Evolutionary conservation across 2,797 vertebrate species (phyloP), one percentile per base, ranked within the genome.

Genomic region (Lindbergichthys nudifrons): DNA sequence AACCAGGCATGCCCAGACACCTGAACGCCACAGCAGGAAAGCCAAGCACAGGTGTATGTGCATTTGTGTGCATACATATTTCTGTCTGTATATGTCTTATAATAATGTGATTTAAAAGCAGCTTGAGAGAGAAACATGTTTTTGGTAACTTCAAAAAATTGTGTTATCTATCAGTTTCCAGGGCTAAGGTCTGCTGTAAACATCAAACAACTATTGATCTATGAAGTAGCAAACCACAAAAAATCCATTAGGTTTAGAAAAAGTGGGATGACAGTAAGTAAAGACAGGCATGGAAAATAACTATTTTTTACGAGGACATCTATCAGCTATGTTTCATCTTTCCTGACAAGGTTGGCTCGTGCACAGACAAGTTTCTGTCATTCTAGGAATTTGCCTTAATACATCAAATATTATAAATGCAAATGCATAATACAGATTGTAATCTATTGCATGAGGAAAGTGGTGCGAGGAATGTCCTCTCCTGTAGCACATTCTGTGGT

Each of bases 321-420:
- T 62, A 45, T 45, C 5, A 12, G 61, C 56, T 54, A 63, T 80
- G 75, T 84, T 83, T 81, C 79, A 75, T 74, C 51, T 5, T 5
- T 72, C 53, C 70, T 41, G 30, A 78, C 68, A 68, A 50, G 70
- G 53, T 65, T 84, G 82, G 65, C 84, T 85, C 82, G 23, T 77
- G 73, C 65, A 77, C 80, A 77, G 76, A 77, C 80, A 81, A 61
- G 66, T 75, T 79, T 76, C 73, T 83, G 79, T 85, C 84, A 72
- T 80, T 74, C 81, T 43, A 67, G 65, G 73, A 82, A 90, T 80
- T 82, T 69, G 76, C 77, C 43, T 75, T 72, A 82, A 88, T 89
- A 70, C 65, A 85, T 91, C 79, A 88, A 83, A 77, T 72, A 18
- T 63, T 71, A 79, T 72, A 61, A 81, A 88, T 77, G 72, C 58